These are phyloP conservation scores for Aleiodes alternator DNA, from an alignment of 2,888 invertebrate genomes.

Conservation along the genomic window DNA sequence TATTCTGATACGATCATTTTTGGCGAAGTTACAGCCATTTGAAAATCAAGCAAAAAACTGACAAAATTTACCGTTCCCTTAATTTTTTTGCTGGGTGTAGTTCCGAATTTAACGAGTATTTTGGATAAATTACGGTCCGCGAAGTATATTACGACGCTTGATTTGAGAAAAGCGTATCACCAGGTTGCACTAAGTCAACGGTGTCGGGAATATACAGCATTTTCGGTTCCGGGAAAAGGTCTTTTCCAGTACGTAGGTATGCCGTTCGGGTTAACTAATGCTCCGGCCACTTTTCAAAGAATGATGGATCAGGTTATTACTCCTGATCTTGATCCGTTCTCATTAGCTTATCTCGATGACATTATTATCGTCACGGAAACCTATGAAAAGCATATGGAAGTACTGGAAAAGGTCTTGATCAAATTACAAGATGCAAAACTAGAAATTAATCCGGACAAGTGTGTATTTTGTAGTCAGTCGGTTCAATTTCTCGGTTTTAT, in stretches of 20 bases:
- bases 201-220: too few relatives aligned
- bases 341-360: neutral
- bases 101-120: neutral
- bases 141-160: conserved; percentile 5
- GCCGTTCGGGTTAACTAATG: conserved; percentile 5
- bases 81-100: too few relatives aligned
- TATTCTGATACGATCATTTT: too few relatives aligned
- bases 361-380: conserved; percentile 1
- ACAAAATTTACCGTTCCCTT: too few relatives aligned
- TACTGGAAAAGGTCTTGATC: too few relatives aligned
- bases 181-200: neutral
- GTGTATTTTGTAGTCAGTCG: too few relatives aligned
- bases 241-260: neutral
- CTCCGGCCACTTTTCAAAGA: neutral
- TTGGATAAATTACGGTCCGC: neutral
- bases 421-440: too few relatives aligned
- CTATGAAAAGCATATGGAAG: neutral
- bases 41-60: too few relatives aligned
- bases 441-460: too few relatives aligned
- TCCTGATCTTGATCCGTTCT: neutral
- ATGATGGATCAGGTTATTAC: neutral
- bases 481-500: too few relatives aligned
- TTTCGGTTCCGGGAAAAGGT: neutral
- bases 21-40: too few relatives aligned
- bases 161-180: conserved; percentile 1